phyloP scores from a whole-genome alignment of 2,888 invertebrate genomes.

The Cordilura impudica region DNA sequence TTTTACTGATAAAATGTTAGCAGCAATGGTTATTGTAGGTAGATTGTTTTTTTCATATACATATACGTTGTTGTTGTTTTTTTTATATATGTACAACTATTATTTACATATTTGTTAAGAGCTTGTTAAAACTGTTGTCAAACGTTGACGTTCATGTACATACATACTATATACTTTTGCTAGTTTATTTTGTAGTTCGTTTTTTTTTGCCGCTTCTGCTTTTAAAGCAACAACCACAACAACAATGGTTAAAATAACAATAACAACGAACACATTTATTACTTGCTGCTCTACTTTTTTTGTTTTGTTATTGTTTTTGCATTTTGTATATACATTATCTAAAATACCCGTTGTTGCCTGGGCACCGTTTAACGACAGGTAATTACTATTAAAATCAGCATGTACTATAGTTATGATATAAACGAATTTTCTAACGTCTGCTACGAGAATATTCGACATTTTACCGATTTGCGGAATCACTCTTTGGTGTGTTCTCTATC shows the following conservation, averaged over 20 bases:
- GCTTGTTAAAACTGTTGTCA: conserved; percentile 44
- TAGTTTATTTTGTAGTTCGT: conserved; percentile 20
- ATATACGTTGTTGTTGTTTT: not conserved
- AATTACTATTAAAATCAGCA: too few relatives aligned
- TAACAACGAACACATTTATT: conserved; percentile 52
- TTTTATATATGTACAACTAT: not conserved
- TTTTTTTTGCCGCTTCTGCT: conserved; percentile 51
- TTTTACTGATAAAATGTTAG: not conserved
- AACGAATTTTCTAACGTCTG: too few relatives aligned
- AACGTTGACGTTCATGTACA: conserved; percentile 43
- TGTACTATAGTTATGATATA: too few relatives aligned
- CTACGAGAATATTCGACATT: too few relatives aligned
- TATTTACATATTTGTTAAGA: not conserved
- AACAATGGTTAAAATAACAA: conserved; percentile 12
- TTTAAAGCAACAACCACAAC: conserved; percentile 29
- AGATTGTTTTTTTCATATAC: not conserved
- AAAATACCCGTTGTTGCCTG: not conserved
- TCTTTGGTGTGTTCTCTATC: too few relatives aligned
- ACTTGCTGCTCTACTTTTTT: conserved; percentile 60
- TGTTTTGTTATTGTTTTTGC: conserved; percentile 49
- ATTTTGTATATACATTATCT: conserved; percentile 15
- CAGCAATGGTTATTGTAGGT: not conserved
- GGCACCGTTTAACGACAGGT: too few relatives aligned
- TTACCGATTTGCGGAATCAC: too few relatives aligned
- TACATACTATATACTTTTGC: too few relatives aligned